Percentiles rank a stretch among this genome's conserved stretches.
Conservation (phyloP, 2,888 invertebrate genomes). For the Papilio demoleus region DNA sequence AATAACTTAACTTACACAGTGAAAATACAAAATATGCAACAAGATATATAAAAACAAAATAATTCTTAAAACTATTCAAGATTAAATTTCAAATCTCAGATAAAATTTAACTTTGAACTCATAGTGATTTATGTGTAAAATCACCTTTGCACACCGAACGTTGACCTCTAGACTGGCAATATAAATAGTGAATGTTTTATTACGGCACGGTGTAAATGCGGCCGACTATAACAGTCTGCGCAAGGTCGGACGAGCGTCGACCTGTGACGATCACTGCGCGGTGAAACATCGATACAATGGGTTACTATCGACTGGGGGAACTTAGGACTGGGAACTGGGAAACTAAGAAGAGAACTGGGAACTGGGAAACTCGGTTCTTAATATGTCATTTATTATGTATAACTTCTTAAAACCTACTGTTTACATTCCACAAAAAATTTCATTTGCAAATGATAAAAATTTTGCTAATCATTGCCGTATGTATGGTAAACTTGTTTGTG, state of each 20-base stretch:
- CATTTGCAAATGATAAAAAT: too few relatives aligned
- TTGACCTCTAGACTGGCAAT: background rate
- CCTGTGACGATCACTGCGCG: slow-evolving; percentile 37
- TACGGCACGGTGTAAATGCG: slow-evolving; percentile 42
- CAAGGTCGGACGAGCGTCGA: slow-evolving; percentile 44
- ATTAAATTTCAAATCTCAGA: background rate
- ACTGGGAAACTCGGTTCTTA: background rate
- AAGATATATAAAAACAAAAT: background rate
- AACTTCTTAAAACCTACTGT: too few relatives aligned
- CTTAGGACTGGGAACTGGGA: background rate
- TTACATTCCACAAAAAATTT: too few relatives aligned
- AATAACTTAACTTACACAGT: too few relatives aligned
- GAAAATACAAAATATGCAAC: too few relatives aligned
- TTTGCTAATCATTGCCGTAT: too few relatives aligned
- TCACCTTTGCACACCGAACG: slow-evolving; percentile 15
- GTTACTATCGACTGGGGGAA: background rate
- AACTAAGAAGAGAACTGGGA: background rate
- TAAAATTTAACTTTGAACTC: background rate
- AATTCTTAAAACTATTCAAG: background rate
- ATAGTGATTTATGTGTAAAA: background rate
- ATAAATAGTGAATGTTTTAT: slow-evolving; percentile 17
- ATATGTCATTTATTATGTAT: too few relatives aligned
- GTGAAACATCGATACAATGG: slow-evolving; percentile 11
- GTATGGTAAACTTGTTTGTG: too few relatives aligned
- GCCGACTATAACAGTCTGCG: slow-evolving; percentile 21